A percentile compares a stretch with the other conserved stretches of the same genome.
These are phyloP conservation scores for Amphimallon solstitiale DNA, from an alignment of 2,888 invertebrate species.

Conservation along the genomic window DNA sequence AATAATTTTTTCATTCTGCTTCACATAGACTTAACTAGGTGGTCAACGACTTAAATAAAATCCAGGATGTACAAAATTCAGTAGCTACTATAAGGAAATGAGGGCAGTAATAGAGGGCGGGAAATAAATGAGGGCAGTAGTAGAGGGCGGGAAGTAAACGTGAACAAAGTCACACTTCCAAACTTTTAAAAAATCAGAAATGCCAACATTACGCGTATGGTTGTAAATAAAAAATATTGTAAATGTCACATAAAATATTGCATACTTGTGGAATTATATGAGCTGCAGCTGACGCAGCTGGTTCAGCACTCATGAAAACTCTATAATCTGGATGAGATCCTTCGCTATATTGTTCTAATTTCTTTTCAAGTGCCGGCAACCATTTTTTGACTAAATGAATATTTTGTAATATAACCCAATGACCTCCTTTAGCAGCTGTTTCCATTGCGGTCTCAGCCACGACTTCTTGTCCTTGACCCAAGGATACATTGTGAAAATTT, in stretches of 20 bases:
- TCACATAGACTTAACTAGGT: too few species aligned
- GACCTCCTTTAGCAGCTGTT: conserved; percentile 83
- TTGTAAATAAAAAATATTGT: too few species aligned
- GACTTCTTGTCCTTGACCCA: conserved; percentile 93
- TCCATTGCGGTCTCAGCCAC: conserved; percentile 96
- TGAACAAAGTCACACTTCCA: too few species aligned
- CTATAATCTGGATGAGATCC: conserved; percentile 85
- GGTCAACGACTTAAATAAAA: too few species aligned
- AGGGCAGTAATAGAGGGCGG: too few species aligned
- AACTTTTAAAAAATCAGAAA: too few species aligned
- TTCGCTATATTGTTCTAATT: conserved; percentile 84
- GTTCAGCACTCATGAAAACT: conserved; percentile 94
- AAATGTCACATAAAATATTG: conserved; percentile 1
- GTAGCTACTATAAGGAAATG: too few species aligned
- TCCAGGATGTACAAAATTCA: too few species aligned
- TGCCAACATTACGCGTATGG: too few species aligned
- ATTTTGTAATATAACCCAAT: conserved; percentile 97
- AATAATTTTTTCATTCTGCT: not conserved
- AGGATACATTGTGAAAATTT: conserved; percentile 95
- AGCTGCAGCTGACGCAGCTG: conserved; percentile 84
- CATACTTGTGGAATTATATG: conserved; percentile 90
- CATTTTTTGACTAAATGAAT: conserved; percentile 96
- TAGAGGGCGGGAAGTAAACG: too few species aligned
- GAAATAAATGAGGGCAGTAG: too few species aligned
- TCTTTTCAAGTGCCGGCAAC: conserved; percentile 90